phyloP scores from a whole-genome alignment of 2,888 invertebrate species.

The Dyspetes luteomarginatus region DNA sequence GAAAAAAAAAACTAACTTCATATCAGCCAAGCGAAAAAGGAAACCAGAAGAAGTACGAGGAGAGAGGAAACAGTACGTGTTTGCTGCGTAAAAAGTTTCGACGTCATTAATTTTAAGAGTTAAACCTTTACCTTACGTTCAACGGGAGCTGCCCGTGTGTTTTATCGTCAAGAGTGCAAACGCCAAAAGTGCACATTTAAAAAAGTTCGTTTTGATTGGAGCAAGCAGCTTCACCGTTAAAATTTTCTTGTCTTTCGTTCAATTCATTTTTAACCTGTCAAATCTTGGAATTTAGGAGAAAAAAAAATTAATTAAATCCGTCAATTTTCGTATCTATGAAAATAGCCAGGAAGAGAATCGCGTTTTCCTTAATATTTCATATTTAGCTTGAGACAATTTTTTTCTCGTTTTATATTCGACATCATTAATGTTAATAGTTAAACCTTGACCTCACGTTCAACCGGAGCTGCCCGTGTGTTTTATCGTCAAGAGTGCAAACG shows the following conservation, averaged over 20 bases:
- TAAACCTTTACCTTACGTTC: slow-evolving; percentile 50
- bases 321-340: no score
- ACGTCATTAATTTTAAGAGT: slow-evolving; percentile 63
- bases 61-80: slow-evolving; percentile 42
- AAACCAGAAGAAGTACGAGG: slow-evolving; percentile 24
- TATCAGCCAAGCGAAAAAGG: slow-evolving; percentile 38
- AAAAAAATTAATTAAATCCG: no score
- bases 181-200: not conserved
- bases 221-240: not conserved
- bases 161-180: slow-evolving; percentile 39
- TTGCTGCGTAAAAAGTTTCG: slow-evolving; percentile 66
- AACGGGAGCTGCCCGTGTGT: slow-evolving; percentile 28
- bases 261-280: no score
- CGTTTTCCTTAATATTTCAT: no score
- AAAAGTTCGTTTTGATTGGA: slow-evolving; percentile 19
- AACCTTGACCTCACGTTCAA: slow-evolving; percentile 48
- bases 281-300: no score
- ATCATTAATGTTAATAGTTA: slow-evolving; percentile 62
- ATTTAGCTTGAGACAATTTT: no score
- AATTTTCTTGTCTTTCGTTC: slow-evolving; percentile 7
- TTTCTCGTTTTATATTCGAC: slow-evolving; percentile 33
- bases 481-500: slow-evolving; percentile 36
- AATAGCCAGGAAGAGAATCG: no score
- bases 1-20: slow-evolving; percentile 41
- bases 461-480: slow-evolving; percentile 33